These are phyloP conservation scores for Ormyrus labotus DNA, from an alignment of 2,888 invertebrate genomes.

Conservation along the genomic window DNA sequence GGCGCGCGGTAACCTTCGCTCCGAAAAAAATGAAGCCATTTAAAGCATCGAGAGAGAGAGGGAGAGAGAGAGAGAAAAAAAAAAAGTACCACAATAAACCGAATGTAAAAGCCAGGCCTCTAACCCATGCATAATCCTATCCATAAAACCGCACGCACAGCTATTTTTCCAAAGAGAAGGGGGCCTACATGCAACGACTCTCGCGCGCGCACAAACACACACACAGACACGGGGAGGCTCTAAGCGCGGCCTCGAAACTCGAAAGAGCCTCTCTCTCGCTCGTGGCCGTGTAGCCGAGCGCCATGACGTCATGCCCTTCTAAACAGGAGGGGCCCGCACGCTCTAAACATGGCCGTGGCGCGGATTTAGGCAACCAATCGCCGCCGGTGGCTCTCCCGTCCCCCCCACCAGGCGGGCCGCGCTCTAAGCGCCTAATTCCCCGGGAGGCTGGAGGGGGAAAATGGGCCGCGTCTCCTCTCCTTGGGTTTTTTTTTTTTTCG, in stretches of 20 bases:
- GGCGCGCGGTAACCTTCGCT: too few species aligned
- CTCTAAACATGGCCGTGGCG: conserved; percentile 73
- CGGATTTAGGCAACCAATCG: conserved; percentile 73
- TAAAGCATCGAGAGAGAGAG: too few species aligned
- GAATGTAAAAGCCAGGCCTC: too few species aligned
- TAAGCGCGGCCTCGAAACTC: conserved; percentile 53
- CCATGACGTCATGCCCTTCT: conserved; percentile 75
- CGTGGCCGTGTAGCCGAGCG: conserved; percentile 53
- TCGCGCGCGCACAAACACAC: not conserved
- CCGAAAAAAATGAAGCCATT: too few species aligned
- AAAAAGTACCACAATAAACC: too few species aligned
- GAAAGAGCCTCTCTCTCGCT: conserved; percentile 53
- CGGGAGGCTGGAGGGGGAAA: not conserved
- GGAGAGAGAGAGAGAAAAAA: too few species aligned
- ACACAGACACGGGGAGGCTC: conserved; percentile 11
- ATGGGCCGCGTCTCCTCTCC: too few species aligned
- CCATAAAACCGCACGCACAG: conserved; percentile 22
- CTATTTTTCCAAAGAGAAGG: conserved; percentile 5
- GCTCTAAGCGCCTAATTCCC: conserved; percentile 30
- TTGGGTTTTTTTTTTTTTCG: too few species aligned
- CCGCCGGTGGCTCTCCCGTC: not conserved
- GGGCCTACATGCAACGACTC: not conserved
- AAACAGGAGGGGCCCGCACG: conserved; percentile 74
- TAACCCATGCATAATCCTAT: conserved; percentile 1
- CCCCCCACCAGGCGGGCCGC: conserved; percentile 18